Percentiles rank a stretch among this genome's conserved stretches.
phyloP scores from a whole-genome alignment of 2,888 invertebrate species.

The Norana najaformis region DNA sequence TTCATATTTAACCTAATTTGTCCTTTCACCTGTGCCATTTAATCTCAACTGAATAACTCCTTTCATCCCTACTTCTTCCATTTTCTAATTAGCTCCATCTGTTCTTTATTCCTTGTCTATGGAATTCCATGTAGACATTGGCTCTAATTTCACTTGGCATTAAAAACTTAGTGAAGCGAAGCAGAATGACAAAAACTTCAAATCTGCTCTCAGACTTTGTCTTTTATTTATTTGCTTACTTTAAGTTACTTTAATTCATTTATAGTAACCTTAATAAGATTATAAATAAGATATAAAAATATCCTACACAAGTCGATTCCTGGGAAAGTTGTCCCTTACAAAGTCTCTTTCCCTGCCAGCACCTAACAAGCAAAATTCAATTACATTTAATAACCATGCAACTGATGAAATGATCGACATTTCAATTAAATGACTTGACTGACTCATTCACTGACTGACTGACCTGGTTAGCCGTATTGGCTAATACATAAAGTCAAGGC shows the following conservation, averaged over 20 bases:
- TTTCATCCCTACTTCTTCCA: background rate
- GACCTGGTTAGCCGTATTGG: no score
- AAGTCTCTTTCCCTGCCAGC: background rate
- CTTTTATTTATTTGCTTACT: background rate
- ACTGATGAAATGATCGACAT: background rate
- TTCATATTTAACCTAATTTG: background rate
- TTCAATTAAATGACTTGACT: background rate
- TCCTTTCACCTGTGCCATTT: background rate
- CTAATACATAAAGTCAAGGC: no score
- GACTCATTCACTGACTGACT: no score
- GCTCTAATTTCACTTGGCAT: background rate
- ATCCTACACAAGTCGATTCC: constrained; percentile 45
- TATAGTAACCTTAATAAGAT: background rate
- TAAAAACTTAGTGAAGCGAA: background rate
- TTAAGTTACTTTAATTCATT: background rate
- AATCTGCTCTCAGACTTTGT: background rate
- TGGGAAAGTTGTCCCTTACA: background rate
- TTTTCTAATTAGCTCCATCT: background rate
- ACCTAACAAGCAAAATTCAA: background rate
- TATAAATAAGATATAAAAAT: background rate
- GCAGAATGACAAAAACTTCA: background rate
- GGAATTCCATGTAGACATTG: background rate
- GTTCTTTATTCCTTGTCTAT: background rate
- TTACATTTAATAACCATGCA: background rate
- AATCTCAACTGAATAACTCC: no score